phyloP scores from a whole-genome alignment of 1,140 invertebrate genomes.

The Aporrectodea caliginosa region DNA sequence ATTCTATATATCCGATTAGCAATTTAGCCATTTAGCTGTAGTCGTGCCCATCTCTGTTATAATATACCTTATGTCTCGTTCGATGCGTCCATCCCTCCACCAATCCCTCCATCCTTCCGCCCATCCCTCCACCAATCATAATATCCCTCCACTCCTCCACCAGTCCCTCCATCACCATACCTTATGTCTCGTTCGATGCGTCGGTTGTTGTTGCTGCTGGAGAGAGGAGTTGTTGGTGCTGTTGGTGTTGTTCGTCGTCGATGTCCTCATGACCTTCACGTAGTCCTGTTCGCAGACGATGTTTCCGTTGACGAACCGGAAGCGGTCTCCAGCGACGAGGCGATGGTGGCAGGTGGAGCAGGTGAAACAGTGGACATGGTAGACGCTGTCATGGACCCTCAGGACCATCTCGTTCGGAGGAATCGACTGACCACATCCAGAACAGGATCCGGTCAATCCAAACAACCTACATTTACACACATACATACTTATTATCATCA shows the following conservation, averaged over 20 bases:
- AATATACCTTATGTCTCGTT: no score
- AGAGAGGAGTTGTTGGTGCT: no score
- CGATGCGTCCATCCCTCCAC: no score
- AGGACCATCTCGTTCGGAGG: conserved; percentile 86
- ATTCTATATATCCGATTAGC: no score
- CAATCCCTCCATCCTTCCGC: no score
- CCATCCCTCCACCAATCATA: no score
- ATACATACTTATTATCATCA: no score
- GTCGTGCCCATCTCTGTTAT: no score
- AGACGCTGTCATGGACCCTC: conserved; percentile 68
- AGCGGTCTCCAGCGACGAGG: conserved; percentile 83
- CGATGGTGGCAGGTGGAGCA: conserved; percentile 84
- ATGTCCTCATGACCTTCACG: conserved; percentile 77
- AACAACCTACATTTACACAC: conserved; percentile 88
- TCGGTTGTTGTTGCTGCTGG: neutral
- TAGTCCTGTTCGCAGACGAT: conserved; percentile 87
- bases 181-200: neutral
- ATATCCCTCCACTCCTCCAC: no score
- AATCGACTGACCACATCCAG: conserved; percentile 82
- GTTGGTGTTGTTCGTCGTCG: no score
- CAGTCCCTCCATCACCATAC: no score
- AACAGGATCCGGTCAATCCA: conserved; percentile 77
- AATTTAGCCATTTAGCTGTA: no score
- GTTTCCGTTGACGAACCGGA: conserved; percentile 76
- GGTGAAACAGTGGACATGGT: conserved; percentile 89